Conservation (phyloP, 2,888 invertebrate genomes). For the Azorinus chamasolen region DNA sequence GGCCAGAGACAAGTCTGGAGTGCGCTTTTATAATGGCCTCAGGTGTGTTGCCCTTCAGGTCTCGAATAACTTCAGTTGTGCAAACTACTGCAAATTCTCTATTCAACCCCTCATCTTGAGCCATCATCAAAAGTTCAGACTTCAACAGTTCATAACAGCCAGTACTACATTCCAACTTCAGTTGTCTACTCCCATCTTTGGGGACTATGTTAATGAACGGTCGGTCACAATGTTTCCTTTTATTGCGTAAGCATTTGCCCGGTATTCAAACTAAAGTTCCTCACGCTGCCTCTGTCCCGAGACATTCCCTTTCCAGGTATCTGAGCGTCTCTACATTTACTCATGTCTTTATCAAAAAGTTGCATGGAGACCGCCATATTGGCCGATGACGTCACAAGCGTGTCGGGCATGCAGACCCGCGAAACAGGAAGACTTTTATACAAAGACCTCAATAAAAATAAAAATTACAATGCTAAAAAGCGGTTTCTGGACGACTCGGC, state of each 20-base stretch:
- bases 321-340: too few relatives aligned
- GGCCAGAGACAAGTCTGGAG: background rate
- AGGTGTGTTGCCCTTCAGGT: background rate
- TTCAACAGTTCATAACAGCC: conserved; percentile 3
- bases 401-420: too few relatives aligned
- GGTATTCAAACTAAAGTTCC: too few relatives aligned
- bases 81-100: background rate
- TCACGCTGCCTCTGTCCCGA: too few relatives aligned
- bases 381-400: too few relatives aligned
- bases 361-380: too few relatives aligned
- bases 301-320: too few relatives aligned
- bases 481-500: too few relatives aligned
- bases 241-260: background rate
- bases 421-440: too few relatives aligned
- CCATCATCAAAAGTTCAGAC: background rate
- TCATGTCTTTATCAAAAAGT: too few relatives aligned
- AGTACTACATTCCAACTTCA: conserved; percentile 9
- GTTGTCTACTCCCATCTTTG: background rate
- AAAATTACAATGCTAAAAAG: too few relatives aligned
- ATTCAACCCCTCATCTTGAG: background rate
- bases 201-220: conserved; percentile 6
- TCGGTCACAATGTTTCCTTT: conserved; percentile 5
- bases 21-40: background rate
- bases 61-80: background rate
- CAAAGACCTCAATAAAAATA: too few relatives aligned